Evolutionary conservation across 2,888 invertebrate species (phyloP).

Genomic region (Meiosimyza decipiens): DNA sequence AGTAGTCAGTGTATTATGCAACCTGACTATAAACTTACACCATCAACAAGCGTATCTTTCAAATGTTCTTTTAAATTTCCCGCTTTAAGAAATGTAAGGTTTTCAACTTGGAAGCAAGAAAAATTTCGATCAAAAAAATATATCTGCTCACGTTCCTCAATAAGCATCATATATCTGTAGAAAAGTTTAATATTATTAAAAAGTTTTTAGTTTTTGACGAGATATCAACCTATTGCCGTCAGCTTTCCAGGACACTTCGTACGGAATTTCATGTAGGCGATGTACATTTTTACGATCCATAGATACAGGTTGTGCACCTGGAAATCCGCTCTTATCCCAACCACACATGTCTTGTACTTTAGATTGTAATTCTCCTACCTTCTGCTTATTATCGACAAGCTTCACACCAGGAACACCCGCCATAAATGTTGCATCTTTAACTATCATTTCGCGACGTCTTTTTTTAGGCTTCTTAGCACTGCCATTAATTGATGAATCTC

Average conservation of each 20-base stretch:
- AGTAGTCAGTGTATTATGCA: constrained; percentile 33
- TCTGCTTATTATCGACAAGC: constrained; percentile 74
- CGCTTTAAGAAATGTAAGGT: constrained; percentile 81
- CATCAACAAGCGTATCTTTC: constrained; percentile 87
- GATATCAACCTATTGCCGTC: constrained; percentile 86
- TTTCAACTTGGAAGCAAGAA: constrained; percentile 86
- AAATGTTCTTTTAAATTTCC: constrained; percentile 79
- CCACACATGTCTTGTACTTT: constrained; percentile 83
- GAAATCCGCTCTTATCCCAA: constrained; percentile 86
- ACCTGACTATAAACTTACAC: constrained; percentile 72
- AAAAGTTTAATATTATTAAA: constrained; percentile 19
- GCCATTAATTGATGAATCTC: constrained; percentile 37
- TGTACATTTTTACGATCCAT: constrained; percentile 88
- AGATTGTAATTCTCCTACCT: constrained; percentile 75
- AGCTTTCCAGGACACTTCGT: constrained; percentile 99
- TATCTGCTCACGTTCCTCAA: constrained; percentile 84
- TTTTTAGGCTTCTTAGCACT: constrained; percentile 60
- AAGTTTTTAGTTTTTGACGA: neutral
- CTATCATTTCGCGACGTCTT: constrained; percentile 69
- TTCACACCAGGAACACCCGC: constrained; percentile 84
- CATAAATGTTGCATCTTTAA: constrained; percentile 83
- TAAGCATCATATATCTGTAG: constrained; percentile 91
- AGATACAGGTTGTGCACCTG: constrained; percentile 97
- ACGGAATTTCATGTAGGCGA: constrained; percentile 82
- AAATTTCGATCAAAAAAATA: constrained; percentile 97